These are phyloP conservation scores for Drosophila macrothrix DNA, from an alignment of 2,888 invertebrate species.

Conservation along the genomic window DNA sequence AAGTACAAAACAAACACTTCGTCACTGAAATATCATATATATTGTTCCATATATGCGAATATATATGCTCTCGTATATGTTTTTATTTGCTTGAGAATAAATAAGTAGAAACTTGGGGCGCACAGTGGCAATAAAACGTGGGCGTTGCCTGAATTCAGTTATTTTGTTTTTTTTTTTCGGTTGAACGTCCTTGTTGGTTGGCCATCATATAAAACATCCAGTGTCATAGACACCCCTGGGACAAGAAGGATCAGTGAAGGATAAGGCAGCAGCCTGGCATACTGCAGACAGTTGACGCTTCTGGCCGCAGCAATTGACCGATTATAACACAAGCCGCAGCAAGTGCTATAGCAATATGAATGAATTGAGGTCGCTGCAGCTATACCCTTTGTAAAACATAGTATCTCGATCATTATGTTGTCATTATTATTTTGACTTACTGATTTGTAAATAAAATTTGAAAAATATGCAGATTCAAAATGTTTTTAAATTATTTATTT, in stretches of 20 bases:
- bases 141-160: slow-evolving; percentile 41
- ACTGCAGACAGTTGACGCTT: slow-evolving; percentile 53
- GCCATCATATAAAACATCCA: slow-evolving; percentile 21
- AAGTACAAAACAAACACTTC: slow-evolving; percentile 52
- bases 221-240: slow-evolving; percentile 19
- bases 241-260: background rate
- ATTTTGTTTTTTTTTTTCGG: slow-evolving; percentile 4
- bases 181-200: slow-evolving; percentile 6
- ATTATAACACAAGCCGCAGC: slow-evolving; percentile 54
- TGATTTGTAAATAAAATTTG: background rate
- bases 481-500: background rate
- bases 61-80: slow-evolving; percentile 17
- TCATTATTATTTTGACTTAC: background rate
- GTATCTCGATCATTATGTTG: no score
- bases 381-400: background rate
- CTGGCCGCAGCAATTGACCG: slow-evolving; percentile 68
- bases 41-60: slow-evolving; percentile 19
- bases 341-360: slow-evolving; percentile 36
- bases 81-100: slow-evolving; percentile 41
- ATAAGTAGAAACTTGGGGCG: slow-evolving; percentile 46
- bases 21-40: slow-evolving; percentile 47
- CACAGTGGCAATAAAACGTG: slow-evolving; percentile 56
- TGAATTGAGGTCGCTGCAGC: slow-evolving; percentile 11
- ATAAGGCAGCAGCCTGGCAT: slow-evolving; percentile 2
- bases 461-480: background rate